Base-by-base conservation (phyloP, 1,140 invertebrate genomes). In the Neotoxoptera formosana region DNA sequence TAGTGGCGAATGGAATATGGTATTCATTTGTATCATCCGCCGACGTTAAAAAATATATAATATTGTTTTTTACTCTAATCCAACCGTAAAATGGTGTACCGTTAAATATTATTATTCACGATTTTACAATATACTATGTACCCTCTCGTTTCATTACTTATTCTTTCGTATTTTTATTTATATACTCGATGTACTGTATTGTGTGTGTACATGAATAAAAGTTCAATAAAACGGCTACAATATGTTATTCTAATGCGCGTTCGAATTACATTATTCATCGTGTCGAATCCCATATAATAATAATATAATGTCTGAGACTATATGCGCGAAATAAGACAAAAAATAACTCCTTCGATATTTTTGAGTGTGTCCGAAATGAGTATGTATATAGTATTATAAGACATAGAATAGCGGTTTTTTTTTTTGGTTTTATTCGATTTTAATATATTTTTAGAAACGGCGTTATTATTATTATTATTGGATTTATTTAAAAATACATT, bases 101-200 rank as follows among this genome's bases (percentile, higher is more conserved):
- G 60, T 76, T 76, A 76, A 76, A n/a, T n/a, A 76, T 76, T 76
- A n/a, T 76, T n/a, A 76, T n/a, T 76, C 60, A 76, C n/a, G 30
- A 76, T 76, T 76, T 76, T n/a, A 76, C 60, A 76, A 76, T n/a
- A 76, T n/a, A 76, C 60, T 76, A 76, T n/a, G n/a, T n/a, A n/a
- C n/a, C n/a, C 23, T 14, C 30, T 76, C 17, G 17, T 76, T 76
- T 76, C 60, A 76, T 76, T 76, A 76, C 60, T 76, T 76, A 76
- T 76, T 76, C 60, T 76, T 76, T 76, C n/a, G 60, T 23, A n/a
- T 76, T 76, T 76, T 76, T 76, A 76, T 76, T 76, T 76, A 76
- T 76, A n/a, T 76, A 76, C 60, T 76, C 60, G n/a, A n/a, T 76
- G 30, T 76, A 76, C n/a, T n/a, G n/a, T 76, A 76, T n/a, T 76